Percentiles rank a stretch among this genome's conserved stretches.
phyloP scores from a whole-genome alignment of 2,888 invertebrate species.

The Rotaria magnacalcarata region DNA sequence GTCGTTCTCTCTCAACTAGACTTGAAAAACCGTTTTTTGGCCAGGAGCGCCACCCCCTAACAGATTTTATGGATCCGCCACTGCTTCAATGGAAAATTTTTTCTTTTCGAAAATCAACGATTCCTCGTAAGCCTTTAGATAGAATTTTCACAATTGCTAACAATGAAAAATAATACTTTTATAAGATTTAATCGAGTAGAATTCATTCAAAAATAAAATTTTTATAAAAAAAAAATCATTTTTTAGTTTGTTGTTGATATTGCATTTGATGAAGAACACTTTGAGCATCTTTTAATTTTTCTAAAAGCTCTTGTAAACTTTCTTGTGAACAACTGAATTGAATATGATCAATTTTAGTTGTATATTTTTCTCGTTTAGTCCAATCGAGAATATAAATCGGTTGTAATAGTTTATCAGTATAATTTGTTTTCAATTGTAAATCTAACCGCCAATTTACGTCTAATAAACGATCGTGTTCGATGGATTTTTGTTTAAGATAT shows the following conservation, averaged over 20 bases:
- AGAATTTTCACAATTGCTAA: too few species aligned
- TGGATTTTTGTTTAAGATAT: conserved; percentile 2
- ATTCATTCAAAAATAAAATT: not conserved
- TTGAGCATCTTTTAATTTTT: conserved; percentile 23
- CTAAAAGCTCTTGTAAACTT: conserved; percentile 28
- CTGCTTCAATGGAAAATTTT: too few species aligned
- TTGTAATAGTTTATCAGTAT: not conserved
- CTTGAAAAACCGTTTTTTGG: too few species aligned
- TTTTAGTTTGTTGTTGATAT: not conserved
- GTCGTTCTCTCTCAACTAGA: too few species aligned
- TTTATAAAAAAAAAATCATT: not conserved
- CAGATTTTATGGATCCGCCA: too few species aligned
- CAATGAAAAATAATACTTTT: too few species aligned
- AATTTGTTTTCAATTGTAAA: conserved; percentile 31
- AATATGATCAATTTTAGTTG: conserved; percentile 25
- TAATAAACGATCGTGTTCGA: conserved; percentile 22
- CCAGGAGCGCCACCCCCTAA: too few species aligned
- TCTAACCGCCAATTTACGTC: conserved; percentile 28
- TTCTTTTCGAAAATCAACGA: too few species aligned
- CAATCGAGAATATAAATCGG: not conserved
- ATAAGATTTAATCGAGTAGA: too few species aligned
- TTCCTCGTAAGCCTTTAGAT: too few species aligned
- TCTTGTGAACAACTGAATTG: conserved; percentile 29
- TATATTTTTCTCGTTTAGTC: not conserved
- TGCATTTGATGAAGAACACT: conserved; percentile 27